Base-by-base conservation (phyloP, 2,113 vertebrate genomes). In the Triplophysa dalaica region DNA sequence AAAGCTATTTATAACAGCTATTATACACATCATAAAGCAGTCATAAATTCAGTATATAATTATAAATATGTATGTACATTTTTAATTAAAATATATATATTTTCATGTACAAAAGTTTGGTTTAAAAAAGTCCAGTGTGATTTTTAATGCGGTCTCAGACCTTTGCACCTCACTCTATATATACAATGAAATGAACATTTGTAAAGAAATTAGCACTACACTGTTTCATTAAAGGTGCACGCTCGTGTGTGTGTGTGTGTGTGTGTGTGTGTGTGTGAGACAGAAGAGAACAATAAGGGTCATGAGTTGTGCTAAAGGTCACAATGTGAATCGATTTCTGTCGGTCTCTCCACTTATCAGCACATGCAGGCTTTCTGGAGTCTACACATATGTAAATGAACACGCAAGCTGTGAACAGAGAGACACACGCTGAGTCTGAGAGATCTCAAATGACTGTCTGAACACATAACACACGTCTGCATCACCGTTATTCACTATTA, bases 221-320 rank as follows among this genome's bases (percentile, higher is more conserved):
- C 29, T 21, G 11, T 66, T 43, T 43, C 10, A 17, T 41, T 38
- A 12, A 66, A 38, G 6, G 5, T 43, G 26, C 26, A 29, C 26
- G 26, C 26, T 29, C 26, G 26, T 29, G 26, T 29, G 26, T 29
- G 26, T n/a, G n/a, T n/a, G n/a, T n/a, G n/a, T n/a, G n/a, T n/a
- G n/a, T n/a, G n/a, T n/a, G n/a, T n/a, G n/a, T n/a, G n/a, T 88
- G 81, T 70, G 82, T 86, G 86, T 86, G 78, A 76, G 84, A 86
- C 78, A 79, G 78, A 65, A 24, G 38, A 75, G 84, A 87, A 92
- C 90, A 91, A 91, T 90, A 86, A 87, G 84, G 72, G 21, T 84
- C 89, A 91, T 91, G 88, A 90, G 89, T 92, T 87, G 89, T 88
- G 90, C 85, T 89, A 84, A 92, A 92, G 87, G 90, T 92, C 89